Evolutionary conservation across 1,140 invertebrate genomes (phyloP), one percentile per base, ranked within the genome.

Genomic region (Pomacea maculata): DNA sequence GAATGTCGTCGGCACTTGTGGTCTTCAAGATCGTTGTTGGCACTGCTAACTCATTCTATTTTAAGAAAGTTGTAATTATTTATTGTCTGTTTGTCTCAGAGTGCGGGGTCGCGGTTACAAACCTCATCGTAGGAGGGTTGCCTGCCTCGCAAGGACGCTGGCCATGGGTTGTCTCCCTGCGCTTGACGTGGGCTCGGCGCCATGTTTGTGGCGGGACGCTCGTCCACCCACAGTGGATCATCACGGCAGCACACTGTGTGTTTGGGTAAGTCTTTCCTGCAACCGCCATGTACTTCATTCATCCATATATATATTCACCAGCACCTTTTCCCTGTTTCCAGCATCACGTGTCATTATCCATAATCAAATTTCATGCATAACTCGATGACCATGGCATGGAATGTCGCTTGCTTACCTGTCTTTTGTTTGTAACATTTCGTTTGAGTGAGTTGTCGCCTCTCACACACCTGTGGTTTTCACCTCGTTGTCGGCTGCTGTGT

Each of bases 181-280:
- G 83, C 52, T 67, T 88, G 70, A 83, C 83, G 9, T 83, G 83
- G 83, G 80, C 81, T 21, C 79, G 81, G 29, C 87, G 87, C 11
- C 80, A 88, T 82, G 82, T 88, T 54, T 92, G 92, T 86, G 92
- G 92, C 14, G 92, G 89, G 17, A 88, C 87, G 3, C 79, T 92
- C 6, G 89, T 92, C 19, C 86, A 91, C 77, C 85, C 85, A 0
- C 87, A 88, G 67, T 92, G 91, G 90, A 81, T 92, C 9, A 75
- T 92, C 54, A 92, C 92, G 1, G 92, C 92, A 9, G 92, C 90
- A 17, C 92, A 92, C 83, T 92, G 92, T 79, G 94, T 93, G 8
- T 95, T 95, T 77, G 85, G 83, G 81, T 80, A 57, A 81, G 78
- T 82, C 29, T 61, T 2, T 52, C 63, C 52, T 15, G 1, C 25